Conservation (phyloP, 2,113 vertebrate genomes). For the Chinchilla lanigera region DNA sequence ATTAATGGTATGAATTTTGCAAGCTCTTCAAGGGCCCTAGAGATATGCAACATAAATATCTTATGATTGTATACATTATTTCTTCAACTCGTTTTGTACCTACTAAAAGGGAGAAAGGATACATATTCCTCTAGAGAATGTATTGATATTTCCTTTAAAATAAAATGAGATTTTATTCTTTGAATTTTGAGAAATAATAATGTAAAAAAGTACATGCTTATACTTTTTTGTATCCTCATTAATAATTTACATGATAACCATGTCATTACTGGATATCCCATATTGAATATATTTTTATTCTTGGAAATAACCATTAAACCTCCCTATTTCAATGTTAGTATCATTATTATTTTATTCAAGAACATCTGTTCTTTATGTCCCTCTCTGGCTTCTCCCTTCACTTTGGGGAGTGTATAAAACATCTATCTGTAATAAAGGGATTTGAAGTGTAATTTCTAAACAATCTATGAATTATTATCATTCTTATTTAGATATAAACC, state of each 20-base stretch:
- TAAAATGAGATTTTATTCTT: conserved; percentile 30
- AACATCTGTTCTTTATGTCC: background rate
- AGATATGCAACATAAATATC: conserved; percentile 67
- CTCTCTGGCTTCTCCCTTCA: background rate
- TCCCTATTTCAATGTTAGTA: background rate
- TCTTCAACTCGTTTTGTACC: background rate
- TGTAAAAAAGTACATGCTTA: background rate
- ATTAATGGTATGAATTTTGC: conserved; percentile 70
- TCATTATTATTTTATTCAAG: background rate
- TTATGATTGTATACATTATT: conserved; percentile 61
- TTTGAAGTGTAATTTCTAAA: background rate
- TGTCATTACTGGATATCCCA: background rate
- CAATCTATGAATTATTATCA: background rate
- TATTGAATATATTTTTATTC: background rate
- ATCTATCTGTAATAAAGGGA: background rate
- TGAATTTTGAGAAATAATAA: background rate
- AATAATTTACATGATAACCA: background rate
- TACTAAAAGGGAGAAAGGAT: background rate
- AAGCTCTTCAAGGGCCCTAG: conserved; percentile 32
- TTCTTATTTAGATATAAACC: background rate
- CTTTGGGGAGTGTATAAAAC: background rate
- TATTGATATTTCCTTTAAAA: conserved; percentile 18
- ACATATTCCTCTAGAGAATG: background rate
- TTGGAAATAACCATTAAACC: background rate
- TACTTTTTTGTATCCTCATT: background rate